Evolutionary conservation across 2,888 invertebrate species (phyloP), one percentile per base, ranked within the genome.

Genomic region (Eupithecia subfuscata): DNA sequence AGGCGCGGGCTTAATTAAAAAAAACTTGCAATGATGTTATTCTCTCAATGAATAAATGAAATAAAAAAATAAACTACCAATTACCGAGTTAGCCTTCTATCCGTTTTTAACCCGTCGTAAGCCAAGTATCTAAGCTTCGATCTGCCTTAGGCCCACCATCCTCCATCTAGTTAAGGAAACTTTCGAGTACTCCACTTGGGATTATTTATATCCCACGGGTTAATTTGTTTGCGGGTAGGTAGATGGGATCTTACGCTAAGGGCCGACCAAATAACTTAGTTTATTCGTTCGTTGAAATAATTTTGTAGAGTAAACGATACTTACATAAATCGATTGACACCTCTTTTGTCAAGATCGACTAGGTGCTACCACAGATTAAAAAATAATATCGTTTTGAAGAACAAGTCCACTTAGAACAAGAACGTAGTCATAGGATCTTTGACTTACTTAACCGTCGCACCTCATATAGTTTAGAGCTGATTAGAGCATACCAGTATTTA

Each of bases 221-320:
- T 84, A 86, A 87, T 88, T 87, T 86, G 86, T 84, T 86, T 85
- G 84, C 82, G 81, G 75, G 69, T 78, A 82, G 82, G 83, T 83
- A 80, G 84, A 73, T 75, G 60, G 70, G 73, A 68, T 64, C 71
- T 76, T 72, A 75, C 30, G 72, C 22, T 71, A 70, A 70, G 40
- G 64, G 16, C 43, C 7, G 22, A 25, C 25, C 22, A 68, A 68
- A 68, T 14, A 68, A 43, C 12, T 43, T 43, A 16, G 40, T 25
- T 68, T 45, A 43, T 40, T 45, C 40, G 22, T 43, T n/a, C 40
- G 68, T 40, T 67, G 1, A n/a, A 40, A 67, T n/a, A 18, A 12
- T 48, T 48, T 18, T 18, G 48, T 48, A 48, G 48, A 45, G 16
- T 6, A 16, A 48, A 18, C 48, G 18, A 18, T 45, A 18, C 52